Evolutionary conservation across 2,797 vertebrate genomes (phyloP).

Genomic region (Pempheris klunzingeri): DNA sequence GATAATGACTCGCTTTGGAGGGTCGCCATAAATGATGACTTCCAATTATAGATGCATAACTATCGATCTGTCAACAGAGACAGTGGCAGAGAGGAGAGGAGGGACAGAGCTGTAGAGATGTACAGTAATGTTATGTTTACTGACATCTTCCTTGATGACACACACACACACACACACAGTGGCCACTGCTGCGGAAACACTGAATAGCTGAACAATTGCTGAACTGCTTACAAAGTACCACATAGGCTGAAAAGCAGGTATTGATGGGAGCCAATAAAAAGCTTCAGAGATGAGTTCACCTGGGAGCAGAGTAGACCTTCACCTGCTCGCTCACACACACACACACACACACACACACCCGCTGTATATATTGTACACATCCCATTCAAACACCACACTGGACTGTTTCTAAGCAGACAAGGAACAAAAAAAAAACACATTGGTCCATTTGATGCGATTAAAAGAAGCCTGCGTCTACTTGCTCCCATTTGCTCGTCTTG

Average conservation of each 20-base stretch:
- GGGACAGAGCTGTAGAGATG: constrained; percentile 22
- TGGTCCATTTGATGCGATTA: constrained; percentile 40
- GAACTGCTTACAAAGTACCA: constrained; percentile 67
- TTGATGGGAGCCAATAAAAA: constrained; percentile 56
- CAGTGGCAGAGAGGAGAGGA: neutral
- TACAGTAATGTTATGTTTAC: constrained; percentile 60
- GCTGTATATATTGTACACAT: constrained; percentile 13
- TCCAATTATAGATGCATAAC: constrained; percentile 86
- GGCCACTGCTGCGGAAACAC: constrained; percentile 37
- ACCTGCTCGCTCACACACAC: constrained; percentile 58
- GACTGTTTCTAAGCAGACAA: constrained; percentile 66
- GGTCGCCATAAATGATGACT: constrained; percentile 83
- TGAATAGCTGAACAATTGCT: constrained; percentile 35
- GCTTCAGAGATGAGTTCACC: constrained; percentile 65
- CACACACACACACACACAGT: constrained; percentile 20
- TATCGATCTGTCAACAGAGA: constrained; percentile 86
- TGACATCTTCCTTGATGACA: constrained; percentile 42
- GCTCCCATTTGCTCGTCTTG: constrained; percentile 19
- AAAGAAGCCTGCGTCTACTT: constrained; percentile 39
- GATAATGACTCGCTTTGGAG: constrained; percentile 88
- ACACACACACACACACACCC: constrained; percentile 17
- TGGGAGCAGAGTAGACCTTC: constrained; percentile 68
- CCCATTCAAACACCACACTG: constrained; percentile 48
- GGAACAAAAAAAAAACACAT: constrained; percentile 42
- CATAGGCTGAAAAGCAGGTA: constrained; percentile 37